These are phyloP conservation scores for Galeopterus variegatus DNA, from an alignment of 2,113 vertebrate species.

Conservation along the genomic window DNA sequence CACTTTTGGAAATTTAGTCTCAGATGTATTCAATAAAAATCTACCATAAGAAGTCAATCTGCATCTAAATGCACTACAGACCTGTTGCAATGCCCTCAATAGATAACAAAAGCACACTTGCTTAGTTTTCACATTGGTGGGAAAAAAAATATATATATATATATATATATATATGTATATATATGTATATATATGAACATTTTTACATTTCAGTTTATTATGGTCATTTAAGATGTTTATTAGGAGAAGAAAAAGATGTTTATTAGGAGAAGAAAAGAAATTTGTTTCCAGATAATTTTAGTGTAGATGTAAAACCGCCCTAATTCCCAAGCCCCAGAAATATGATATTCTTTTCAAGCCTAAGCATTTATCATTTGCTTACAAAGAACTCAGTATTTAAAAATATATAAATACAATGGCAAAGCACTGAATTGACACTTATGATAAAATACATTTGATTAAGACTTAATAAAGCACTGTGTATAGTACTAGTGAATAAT, in stretches of 20 bases:
- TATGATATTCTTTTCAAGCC: conserved; percentile 78
- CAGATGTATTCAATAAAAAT: conserved; percentile 54
- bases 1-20: conserved; percentile 35
- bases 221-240: too few relatives aligned
- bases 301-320: conserved; percentile 51
- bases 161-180: too few relatives aligned
- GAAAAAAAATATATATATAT: too few relatives aligned
- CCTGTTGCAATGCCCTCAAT: background rate
- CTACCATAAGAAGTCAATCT: background rate
- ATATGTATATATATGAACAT: background rate
- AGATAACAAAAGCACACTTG: background rate
- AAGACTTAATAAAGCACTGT: conserved; percentile 93
- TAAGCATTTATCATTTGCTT: conserved; percentile 78
- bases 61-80: background rate
- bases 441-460: conserved; percentile 91
- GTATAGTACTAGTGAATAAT: conserved; percentile 95
- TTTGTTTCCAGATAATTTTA: conserved; percentile 26
- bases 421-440: conserved; percentile 88
- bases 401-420: conserved; percentile 86
- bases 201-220: conserved; percentile 54
- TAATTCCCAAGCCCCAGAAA: conserved; percentile 75
- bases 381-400: conserved; percentile 87
- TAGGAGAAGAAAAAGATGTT: conserved; percentile 30
- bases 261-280: conserved; percentile 52
- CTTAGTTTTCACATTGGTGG: conserved; percentile 11